A percentile compares a stretch with the other conserved stretches of the same genome.
Evolutionary conservation across 92 coral and sea anemone genomes (phyloP).

Genomic region (Palythoa grandiflora): DNA sequence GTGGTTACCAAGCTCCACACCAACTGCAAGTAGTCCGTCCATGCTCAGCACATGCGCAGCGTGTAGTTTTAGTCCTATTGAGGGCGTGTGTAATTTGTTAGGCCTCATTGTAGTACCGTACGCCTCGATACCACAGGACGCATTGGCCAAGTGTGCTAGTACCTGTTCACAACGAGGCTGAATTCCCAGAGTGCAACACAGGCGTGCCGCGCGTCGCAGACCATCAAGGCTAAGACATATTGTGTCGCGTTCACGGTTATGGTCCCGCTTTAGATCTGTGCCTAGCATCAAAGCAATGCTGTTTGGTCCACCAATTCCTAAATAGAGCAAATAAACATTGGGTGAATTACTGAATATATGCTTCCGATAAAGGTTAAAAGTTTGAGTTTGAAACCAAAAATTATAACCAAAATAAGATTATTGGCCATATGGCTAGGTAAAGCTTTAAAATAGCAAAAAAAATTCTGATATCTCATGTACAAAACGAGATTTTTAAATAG

Average conservation of each 20-base stretch:
- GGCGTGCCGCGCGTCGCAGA: conserved; percentile 93
- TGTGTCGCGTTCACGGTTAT: conserved; percentile 95
- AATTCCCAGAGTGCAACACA: conserved; percentile 95
- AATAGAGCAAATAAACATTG: neutral
- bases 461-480: no score
- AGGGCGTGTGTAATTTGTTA: conserved; percentile 46
- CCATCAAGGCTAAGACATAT: conserved; percentile 98
- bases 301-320: conserved; percentile 70
- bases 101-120: conserved; percentile 71
- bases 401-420: no score
- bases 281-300: conserved; percentile 95
- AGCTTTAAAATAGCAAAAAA: no score
- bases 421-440: no score
- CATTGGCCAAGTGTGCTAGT: conserved; percentile 93
- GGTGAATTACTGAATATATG: neutral
- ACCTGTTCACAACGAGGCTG: conserved; percentile 98
- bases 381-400: no score
- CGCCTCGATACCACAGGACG: conserved; percentile 95
- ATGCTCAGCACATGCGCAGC: conserved; percentile 99
- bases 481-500: no score
- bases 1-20: conserved; percentile 97
- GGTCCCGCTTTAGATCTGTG: conserved; percentile 90
- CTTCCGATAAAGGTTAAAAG: no score
- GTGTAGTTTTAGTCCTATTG: conserved; percentile 79
- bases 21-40: conserved; percentile 98